Evolutionary conservation across 2,113 vertebrate genomes (phyloP).

Genomic region (Calonectris borealis): DNA sequence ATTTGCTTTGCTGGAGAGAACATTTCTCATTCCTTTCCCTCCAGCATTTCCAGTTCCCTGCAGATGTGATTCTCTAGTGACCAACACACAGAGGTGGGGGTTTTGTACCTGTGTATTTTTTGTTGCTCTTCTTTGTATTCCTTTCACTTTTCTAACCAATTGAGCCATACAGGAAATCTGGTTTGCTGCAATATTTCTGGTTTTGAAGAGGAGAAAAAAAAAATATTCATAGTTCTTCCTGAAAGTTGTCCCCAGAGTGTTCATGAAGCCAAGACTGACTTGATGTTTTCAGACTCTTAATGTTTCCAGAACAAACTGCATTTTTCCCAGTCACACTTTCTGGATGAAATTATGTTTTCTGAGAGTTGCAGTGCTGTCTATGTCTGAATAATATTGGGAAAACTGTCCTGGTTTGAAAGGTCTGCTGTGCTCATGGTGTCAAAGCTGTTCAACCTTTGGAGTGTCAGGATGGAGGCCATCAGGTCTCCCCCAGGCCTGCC

Average conservation of each 20-base stretch:
- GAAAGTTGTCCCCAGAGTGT: background rate
- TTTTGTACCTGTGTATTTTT: background rate
- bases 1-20: background rate
- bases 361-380: background rate
- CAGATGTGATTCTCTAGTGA: background rate
- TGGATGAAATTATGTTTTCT: background rate
- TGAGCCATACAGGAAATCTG: background rate
- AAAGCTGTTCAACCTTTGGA: background rate
- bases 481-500: background rate
- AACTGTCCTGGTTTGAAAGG: background rate
- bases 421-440: background rate
- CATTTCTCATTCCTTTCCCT: background rate
- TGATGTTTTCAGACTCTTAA: background rate
- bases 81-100: background rate
- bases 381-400: background rate
- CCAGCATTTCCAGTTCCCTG: background rate
- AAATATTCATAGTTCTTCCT: background rate
- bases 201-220: background rate
- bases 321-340: background rate
- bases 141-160: background rate
- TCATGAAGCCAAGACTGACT: background rate
- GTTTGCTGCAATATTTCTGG: background rate
- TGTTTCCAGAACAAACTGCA: background rate
- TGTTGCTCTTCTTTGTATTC: background rate
- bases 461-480: background rate